A percentile compares a stretch with the other conserved stretches of the same genome.
Evolutionary conservation across 2,113 vertebrate species (phyloP).

Genomic region (Lamprologus callipterus): DNA sequence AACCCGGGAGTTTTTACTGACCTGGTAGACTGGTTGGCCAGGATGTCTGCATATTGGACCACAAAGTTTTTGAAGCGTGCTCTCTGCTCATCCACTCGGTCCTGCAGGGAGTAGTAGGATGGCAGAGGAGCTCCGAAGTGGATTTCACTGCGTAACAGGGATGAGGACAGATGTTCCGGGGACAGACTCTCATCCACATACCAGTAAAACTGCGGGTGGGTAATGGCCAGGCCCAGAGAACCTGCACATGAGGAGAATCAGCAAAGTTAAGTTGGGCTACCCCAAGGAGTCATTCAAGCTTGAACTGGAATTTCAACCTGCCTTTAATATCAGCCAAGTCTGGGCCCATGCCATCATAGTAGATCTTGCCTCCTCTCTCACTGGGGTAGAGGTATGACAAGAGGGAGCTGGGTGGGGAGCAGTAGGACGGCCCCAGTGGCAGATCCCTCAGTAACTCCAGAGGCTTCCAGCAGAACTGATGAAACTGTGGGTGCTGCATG

Average conservation of each 20-base stretch:
- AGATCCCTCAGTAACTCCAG: constrained; percentile 87
- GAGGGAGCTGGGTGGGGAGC: constrained; percentile 88
- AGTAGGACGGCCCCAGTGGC: constrained; percentile 88
- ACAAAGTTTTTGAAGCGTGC: constrained; percentile 89
- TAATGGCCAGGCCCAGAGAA: constrained; percentile 91
- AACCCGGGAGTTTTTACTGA: background rate
- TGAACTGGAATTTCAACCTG: constrained; percentile 39
- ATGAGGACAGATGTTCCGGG: constrained; percentile 84
- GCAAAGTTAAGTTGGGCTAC: background rate
- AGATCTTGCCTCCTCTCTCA: constrained; percentile 89
- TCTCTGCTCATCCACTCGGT: constrained; percentile 88
- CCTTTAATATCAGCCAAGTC: constrained; percentile 93
- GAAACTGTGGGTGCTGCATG: constrained; percentile 91
- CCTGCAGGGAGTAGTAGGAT: constrained; percentile 86
- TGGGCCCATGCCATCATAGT: constrained; percentile 94
- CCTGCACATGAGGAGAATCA: constrained; percentile 62
- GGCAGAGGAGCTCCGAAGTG: constrained; percentile 91
- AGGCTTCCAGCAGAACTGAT: constrained; percentile 97
- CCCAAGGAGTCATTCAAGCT: background rate
- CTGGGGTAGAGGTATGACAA: constrained; percentile 96
- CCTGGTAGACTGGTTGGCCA: constrained; percentile 93
- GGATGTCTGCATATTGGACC: constrained; percentile 84
- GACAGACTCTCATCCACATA: constrained; percentile 91
- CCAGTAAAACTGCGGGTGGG: constrained; percentile 98
- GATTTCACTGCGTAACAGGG: constrained; percentile 89